Percentiles rank a stretch among this genome's conserved stretches.
These are phyloP conservation scores for Cerceris ruficornis DNA, from an alignment of 2,888 invertebrate genomes.

Conservation along the genomic window DNA sequence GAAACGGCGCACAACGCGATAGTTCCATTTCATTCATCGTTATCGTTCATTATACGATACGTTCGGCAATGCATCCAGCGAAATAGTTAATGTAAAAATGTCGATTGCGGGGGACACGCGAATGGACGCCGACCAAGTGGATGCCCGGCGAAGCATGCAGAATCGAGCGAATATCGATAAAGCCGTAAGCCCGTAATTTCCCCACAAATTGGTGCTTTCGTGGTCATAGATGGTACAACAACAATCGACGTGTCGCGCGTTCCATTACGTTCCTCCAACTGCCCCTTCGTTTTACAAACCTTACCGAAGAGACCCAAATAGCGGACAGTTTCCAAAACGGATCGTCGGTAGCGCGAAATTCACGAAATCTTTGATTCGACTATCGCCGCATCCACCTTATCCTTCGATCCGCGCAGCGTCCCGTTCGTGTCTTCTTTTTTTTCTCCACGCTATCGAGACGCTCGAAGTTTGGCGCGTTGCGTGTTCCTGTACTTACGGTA, in stretches of 20 bases:
- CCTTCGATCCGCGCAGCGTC: background rate
- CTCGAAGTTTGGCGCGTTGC: conserved; percentile 60
- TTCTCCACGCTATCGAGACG: background rate
- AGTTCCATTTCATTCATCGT: conserved; percentile 10
- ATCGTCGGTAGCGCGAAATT: background rate
- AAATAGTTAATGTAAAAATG: conserved; percentile 28
- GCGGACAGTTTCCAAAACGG: background rate
- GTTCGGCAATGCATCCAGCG: conserved; percentile 21
- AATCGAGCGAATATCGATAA: conserved; percentile 39
- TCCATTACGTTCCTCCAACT: conserved; percentile 3
- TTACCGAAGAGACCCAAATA: background rate
- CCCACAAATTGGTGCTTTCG: conserved; percentile 31
- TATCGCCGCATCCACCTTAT: background rate
- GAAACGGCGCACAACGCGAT: background rate
- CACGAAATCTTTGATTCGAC: background rate
- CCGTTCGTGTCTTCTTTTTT: background rate
- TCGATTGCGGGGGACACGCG: conserved; percentile 4
- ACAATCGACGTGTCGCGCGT: conserved; percentile 19
- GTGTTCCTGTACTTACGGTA: conserved; percentile 67
- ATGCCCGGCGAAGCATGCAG: conserved; percentile 27
- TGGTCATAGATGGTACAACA: conserved; percentile 19
- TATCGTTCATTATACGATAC: background rate
- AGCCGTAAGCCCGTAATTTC: conserved; percentile 34
- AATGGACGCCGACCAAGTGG: conserved; percentile 6
- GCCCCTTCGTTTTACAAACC: background rate